Base-by-base conservation (phyloP, 2,888 invertebrate genomes). In the Cremastinae sp. region DNA sequence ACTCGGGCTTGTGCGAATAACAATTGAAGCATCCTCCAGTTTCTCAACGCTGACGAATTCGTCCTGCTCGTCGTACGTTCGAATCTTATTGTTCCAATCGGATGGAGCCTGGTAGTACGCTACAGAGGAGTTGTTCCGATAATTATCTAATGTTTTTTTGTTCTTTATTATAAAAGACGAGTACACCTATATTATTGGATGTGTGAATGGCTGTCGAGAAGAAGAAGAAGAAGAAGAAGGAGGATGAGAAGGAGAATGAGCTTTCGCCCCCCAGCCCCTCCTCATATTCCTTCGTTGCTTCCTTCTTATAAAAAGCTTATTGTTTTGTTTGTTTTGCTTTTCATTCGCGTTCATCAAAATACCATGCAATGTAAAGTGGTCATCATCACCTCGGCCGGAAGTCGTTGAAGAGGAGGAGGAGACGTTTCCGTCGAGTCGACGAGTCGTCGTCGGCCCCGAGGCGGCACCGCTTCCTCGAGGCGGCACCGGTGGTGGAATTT, bases 401-500 rank as follows among this genome's bases (percentile, higher is more conserved):
- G 86, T 79, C 56, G 80, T 78, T 49, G 84, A 82, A 28, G 85
- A 83, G 43, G 83, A 79, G 10, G 81, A 82, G 36, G 84, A 79
- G 28, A 79, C 70, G 38, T 73, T 59, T 58, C 73, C 66, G 9
- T 83, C 85, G 45, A 84, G 84, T n/a, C n/a, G n/a, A n/a, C n/a
- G n/a, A n/a, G n/a, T n/a, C n/a, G n/a, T 74, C 12, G 68, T 75
- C 78, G 74, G 74, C 76, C 72, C 84, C 8, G 62, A 45, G 71
- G 78, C 66, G 74, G 79, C 59, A 65, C 78, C 76, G 20, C 84
- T 85, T 71, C 96, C 96, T 84, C 96, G 92, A 2, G 96, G 96
- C 66, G 96, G 96, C 62, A 97, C 96, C 18, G 97, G 97, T 66
- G 97, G 97, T 47, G 96, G 96, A 45, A 96, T 93, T 90, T 95